phyloP scores from a whole-genome alignment of 2,888 invertebrate species.

The Leucophora obtusa region DNA sequence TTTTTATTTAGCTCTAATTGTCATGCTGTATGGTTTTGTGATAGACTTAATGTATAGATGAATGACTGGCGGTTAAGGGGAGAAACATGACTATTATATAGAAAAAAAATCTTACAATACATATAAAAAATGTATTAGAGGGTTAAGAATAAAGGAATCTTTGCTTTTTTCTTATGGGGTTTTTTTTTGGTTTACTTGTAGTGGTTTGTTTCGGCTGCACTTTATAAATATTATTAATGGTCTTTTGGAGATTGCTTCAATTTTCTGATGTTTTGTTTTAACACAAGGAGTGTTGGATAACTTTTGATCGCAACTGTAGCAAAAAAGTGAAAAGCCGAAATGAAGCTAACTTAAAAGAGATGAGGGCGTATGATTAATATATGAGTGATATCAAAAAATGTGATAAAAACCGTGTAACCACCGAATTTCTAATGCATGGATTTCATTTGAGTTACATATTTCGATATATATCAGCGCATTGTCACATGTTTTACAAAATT shows the following conservation, averaged over 20 bases:
- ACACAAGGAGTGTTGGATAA: no score
- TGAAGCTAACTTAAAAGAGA: no score
- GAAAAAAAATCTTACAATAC: background rate
- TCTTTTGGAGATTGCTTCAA: conserved; percentile 72
- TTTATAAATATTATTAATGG: conserved; percentile 75
- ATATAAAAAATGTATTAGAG: conserved; percentile 34
- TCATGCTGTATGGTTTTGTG: conserved; percentile 51
- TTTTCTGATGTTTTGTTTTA: conserved; percentile 63
- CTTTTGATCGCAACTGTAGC: no score
- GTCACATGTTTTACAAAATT: no score
- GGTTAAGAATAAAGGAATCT: conserved; percentile 53
- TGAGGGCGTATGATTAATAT: no score
- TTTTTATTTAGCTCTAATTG: conserved; percentile 36
- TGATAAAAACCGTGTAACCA: no score
- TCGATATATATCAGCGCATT: no score
- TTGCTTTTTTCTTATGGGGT: background rate
- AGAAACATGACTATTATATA: conserved; percentile 16
- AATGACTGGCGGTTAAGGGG: conserved; percentile 38
- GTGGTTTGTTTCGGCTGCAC: conserved; percentile 67
- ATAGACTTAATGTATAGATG: conserved; percentile 58
- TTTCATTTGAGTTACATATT: no score
- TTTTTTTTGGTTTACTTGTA: conserved; percentile 13
- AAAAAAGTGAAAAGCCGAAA: no score
- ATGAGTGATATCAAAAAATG: no score
- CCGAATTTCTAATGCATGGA: no score